phyloP scores from a whole-genome alignment of 2,888 invertebrate species.

The Timema podura region DNA sequence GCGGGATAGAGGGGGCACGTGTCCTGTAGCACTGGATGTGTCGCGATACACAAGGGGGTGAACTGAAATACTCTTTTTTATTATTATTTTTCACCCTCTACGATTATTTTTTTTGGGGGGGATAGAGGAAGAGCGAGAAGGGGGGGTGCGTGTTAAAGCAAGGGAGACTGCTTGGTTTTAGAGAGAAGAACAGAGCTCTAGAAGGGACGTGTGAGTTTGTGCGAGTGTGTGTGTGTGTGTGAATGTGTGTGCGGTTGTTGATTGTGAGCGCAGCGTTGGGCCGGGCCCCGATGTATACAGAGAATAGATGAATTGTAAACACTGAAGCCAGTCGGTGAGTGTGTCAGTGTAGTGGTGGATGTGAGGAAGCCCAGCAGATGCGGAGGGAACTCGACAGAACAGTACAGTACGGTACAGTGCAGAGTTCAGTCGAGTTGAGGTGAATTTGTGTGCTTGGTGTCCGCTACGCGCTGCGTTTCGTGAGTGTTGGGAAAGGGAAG shows the following conservation, averaged over 20 bases:
- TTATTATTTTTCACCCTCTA: too few relatives aligned
- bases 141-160: slow-evolving; percentile 18
- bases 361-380: neutral
- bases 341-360: neutral
- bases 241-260: slow-evolving; percentile 26
- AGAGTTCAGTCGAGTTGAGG: too few relatives aligned
- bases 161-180: slow-evolving; percentile 14
- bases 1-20: too few relatives aligned
- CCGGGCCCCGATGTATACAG: slow-evolving; percentile 28
- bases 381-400: neutral
- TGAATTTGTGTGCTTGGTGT: too few relatives aligned
- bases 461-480: too few relatives aligned
- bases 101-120: neutral
- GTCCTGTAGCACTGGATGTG: neutral
- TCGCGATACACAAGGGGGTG: too few relatives aligned
- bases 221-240: slow-evolving; percentile 1
- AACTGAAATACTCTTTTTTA: too few relatives aligned
- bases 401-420: too few relatives aligned
- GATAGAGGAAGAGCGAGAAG: slow-evolving; percentile 10
- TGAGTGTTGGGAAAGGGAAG: too few relatives aligned
- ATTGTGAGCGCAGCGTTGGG: slow-evolving; percentile 22
- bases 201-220: slow-evolving; percentile 17
- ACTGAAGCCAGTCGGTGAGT: slow-evolving; percentile 16
- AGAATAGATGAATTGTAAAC: slow-evolving; percentile 32
- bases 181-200: neutral